Conservation (phyloP, 1,140 invertebrate genomes). For the Microplitis demolitor region DNA sequence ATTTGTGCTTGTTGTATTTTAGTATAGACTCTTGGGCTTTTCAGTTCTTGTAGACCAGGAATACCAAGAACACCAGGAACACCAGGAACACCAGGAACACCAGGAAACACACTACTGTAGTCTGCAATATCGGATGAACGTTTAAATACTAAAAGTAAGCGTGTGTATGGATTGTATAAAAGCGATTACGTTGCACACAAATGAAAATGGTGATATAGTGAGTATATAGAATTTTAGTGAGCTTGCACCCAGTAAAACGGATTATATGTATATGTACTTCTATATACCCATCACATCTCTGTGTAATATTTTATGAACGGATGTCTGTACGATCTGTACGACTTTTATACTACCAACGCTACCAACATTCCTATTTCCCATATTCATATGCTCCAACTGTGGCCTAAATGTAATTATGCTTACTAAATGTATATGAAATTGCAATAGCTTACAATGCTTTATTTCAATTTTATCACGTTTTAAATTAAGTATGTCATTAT, state of each 20-base stretch:
- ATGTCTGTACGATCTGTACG: conserved; percentile 10
- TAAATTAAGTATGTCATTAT: background rate
- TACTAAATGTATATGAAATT: conserved; percentile 5
- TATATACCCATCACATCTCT: background rate
- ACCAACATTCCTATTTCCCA: background rate
- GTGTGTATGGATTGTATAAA: background rate
- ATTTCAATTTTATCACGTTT: background rate
- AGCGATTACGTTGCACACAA: conserved; percentile 14
- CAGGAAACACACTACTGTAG: background rate
- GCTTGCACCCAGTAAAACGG: background rate
- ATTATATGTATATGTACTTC: background rate
- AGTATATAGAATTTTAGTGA: background rate
- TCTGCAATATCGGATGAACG: background rate
- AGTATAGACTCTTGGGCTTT: background rate
- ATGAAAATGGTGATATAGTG: conserved; percentile 10
- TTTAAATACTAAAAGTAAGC: conserved; percentile 3
- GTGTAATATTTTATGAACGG: conserved; percentile 10
- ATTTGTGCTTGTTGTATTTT: background rate
- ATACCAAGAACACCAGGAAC: no score
- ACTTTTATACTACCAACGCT: background rate
- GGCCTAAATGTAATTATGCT: conserved; percentile 12
- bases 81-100: background rate
- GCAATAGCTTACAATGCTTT: background rate
- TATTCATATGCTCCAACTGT: conserved; percentile 7
- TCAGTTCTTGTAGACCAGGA: no score